Evolutionary conservation across 2,888 invertebrate genomes (phyloP).

Genomic region (Amblyjoppa proteus): DNA sequence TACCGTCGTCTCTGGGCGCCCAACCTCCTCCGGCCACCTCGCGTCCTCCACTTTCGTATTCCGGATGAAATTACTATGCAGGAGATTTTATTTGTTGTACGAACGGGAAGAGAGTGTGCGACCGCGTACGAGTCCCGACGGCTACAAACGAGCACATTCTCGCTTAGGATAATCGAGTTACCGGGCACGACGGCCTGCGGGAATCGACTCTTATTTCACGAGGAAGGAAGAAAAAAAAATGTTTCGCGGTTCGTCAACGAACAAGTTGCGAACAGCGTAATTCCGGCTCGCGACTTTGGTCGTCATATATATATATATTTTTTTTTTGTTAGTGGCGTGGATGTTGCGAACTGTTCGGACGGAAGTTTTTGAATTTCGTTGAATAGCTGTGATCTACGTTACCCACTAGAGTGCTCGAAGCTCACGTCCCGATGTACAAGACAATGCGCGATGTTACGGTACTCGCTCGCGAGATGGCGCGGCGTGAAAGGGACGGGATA

Average conservation of each 20-base stretch:
- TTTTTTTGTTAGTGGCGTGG: not conserved
- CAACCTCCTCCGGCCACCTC: conserved; percentile 76
- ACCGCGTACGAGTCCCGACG: conserved; percentile 72
- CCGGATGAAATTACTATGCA: conserved; percentile 85
- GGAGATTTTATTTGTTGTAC: conserved; percentile 84
- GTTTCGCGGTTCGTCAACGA: conserved; percentile 20
- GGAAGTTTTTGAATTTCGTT: not conserved
- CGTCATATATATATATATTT: not conserved
- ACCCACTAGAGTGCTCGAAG: not conserved
- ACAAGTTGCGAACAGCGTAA: not conserved
- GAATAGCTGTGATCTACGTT: not conserved
- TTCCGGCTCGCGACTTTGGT: too few relatives aligned
- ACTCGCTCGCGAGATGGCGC: not conserved
- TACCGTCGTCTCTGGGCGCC: conserved; percentile 64
- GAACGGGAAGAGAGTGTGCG: conserved; percentile 72
- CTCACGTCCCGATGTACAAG: not conserved
- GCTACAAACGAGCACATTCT: conserved; percentile 84
- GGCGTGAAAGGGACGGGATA: not conserved
- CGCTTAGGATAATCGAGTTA: conserved; percentile 84
- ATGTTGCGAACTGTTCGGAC: not conserved
- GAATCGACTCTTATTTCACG: conserved; percentile 59
- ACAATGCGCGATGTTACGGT: not conserved
- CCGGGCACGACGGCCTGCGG: conserved; percentile 78
- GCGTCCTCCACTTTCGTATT: conserved; percentile 84
- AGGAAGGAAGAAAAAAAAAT: conserved; percentile 27